Evolutionary conservation across 30 jellyfish, hydroid and myxozoan genomes (phyloP).

Genomic region (Phacellophora camtschatica): DNA sequence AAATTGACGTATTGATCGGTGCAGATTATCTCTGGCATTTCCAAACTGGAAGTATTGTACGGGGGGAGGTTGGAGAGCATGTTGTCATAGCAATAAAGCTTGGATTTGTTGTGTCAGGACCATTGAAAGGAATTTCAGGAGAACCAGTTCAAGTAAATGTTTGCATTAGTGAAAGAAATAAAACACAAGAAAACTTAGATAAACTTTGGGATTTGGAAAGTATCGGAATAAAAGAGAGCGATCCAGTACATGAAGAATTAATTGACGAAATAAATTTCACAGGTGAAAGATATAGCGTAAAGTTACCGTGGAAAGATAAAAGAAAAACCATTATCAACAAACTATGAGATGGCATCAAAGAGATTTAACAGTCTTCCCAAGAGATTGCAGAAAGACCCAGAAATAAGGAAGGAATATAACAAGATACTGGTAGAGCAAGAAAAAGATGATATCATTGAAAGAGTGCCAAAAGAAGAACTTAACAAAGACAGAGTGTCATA

Average conservation of each 20-base stretch:
- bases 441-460: neutral
- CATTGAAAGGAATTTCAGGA: constrained; percentile 9
- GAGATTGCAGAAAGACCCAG: neutral
- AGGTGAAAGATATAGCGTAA: neutral
- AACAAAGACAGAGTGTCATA: neutral
- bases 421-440: neutral
- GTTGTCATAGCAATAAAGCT: constrained; percentile 25
- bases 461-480: neutral
- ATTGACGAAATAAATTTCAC: neutral
- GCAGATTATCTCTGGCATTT: constrained; percentile 26
- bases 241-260: neutral
- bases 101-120: constrained; percentile 36
- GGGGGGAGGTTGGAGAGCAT: constrained; percentile 21
- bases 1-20: constrained; percentile 8
- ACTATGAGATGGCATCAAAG: neutral
- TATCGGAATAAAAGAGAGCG: neutral
- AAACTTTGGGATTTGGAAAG: constrained; percentile 33
- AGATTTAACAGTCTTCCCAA: neutral
- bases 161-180: neutral
- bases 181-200: neutral
- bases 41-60: constrained; percentile 8
- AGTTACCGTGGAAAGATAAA: neutral
- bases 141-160: neutral
- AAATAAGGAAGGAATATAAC: neutral
- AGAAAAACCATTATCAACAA: neutral